Evolutionary conservation across 2,888 invertebrate species (phyloP), one percentile per base, ranked within the genome.

Genomic region (Dromius quadrimaculatus): DNA sequence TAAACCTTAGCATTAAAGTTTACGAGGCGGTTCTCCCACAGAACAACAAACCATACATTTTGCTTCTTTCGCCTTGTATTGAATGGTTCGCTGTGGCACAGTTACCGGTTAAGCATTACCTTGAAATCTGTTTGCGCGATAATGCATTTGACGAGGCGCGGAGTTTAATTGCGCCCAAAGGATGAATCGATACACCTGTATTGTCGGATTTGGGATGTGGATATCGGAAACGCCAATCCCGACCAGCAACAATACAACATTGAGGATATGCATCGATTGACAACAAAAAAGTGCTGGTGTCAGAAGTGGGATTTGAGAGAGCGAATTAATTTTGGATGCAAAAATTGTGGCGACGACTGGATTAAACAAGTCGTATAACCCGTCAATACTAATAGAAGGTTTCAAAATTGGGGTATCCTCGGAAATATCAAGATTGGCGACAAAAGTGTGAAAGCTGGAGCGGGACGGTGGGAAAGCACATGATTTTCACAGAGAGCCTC

Each of bases 11-110:
- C 62, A 23, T 43, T 23, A 62, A 41, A 43, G 62, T 62, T 62
- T 62, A 62, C 62, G 62, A 62, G 62, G 62, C 41, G 62, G 41
- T 62, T 62, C 13, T 13, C 22, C 23, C 62, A 54, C 28, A 15
- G 11, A 59, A 57, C 32, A 57, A 59, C 59, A 41, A 23, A 41
- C 9, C 38, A 62, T 62, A 41, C 23, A 62, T 43, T 62, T 41
- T 23, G 8, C 22, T 59, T 36, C 62, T 62, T 62, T 62, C 11
- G 19, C 19, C 20, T 8, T 11, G 13, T 59, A 59, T 59, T 59
- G 59, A 59, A 59, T 36, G 36, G 13, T 57, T 57, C n/a, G 19
- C 38, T 38, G 5, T 13, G 1, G 38, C n/a, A 8, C 17, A n/a
- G n/a, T 43, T 43, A 8, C 15, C 17, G 8, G 45, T 45, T 45